These are phyloP conservation scores for Eupleurogrammus muticus DNA, from an alignment of 2,797 vertebrate species.

Conservation along the genomic window DNA sequence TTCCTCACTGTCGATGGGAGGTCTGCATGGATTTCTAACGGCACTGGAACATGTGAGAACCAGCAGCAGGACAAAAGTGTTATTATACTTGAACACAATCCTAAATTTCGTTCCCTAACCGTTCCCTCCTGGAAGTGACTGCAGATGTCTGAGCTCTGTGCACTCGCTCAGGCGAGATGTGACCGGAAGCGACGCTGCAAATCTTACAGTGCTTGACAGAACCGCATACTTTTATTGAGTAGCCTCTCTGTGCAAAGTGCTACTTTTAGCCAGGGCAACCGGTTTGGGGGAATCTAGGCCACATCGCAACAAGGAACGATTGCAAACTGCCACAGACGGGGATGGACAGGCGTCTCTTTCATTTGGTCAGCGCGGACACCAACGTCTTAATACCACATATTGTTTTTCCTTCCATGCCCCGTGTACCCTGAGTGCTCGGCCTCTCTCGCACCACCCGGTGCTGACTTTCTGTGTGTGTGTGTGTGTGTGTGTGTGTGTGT, in stretches of 20 bases:
- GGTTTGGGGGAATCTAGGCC: constrained; percentile 40
- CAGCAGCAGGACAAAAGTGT: constrained; percentile 29
- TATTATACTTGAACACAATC: constrained; percentile 12
- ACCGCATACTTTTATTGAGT: constrained; percentile 11
- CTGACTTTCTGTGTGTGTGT: constrained; percentile 1
- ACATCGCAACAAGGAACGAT: constrained; percentile 38
- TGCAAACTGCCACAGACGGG: constrained; percentile 27
- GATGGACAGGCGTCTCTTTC: constrained; percentile 37
- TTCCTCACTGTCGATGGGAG: constrained; percentile 7
- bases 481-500: constrained; percentile 15
- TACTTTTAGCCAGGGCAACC: constrained; percentile 39
- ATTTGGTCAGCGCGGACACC: constrained; percentile 27
- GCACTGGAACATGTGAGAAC: constrained; percentile 19
- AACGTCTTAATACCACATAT: neutral
- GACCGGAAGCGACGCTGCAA: neutral
- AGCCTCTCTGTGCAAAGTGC: constrained; percentile 14
- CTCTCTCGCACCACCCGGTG: constrained; percentile 17
- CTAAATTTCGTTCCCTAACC: constrained; percentile 1
- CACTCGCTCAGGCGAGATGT: constrained; percentile 7
- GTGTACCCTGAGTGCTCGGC: constrained; percentile 7
- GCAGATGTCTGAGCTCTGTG: constrained; percentile 15
- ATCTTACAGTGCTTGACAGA: constrained; percentile 22
- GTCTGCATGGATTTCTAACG: constrained; percentile 8
- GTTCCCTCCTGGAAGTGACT: constrained; percentile 33
- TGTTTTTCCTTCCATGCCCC: constrained; percentile 16